phyloP scores from a whole-genome alignment of 2,797 vertebrate genomes.

The Lithobates sylvaticus region DNA sequence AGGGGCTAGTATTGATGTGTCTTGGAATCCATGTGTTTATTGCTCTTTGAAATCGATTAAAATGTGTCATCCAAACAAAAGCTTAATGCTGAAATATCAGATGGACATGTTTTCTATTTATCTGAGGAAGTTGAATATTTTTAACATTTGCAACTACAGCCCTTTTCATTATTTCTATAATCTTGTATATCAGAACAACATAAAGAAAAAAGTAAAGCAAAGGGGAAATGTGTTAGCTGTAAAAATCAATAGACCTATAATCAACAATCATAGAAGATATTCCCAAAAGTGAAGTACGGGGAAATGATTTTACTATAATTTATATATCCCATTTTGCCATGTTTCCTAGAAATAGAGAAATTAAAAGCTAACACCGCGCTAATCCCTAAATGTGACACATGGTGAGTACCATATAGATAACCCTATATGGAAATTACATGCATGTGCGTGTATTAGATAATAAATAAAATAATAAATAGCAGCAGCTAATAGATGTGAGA shows the following conservation, averaged over 20 bases:
- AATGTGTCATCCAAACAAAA: neutral
- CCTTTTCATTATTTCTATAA: constrained; percentile 24
- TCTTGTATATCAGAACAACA: constrained; percentile 7
- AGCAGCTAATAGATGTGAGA: too few relatives aligned
- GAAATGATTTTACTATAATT: neutral
- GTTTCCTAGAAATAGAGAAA: neutral
- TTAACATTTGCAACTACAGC: neutral
- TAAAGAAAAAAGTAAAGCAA: constrained; percentile 23
- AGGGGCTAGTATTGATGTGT: neutral
- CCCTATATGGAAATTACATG: too few relatives aligned
- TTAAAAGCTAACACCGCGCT: too few relatives aligned
- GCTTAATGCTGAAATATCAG: constrained; percentile 24
- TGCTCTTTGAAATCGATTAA: constrained; percentile 20
- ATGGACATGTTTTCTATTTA: constrained; percentile 26
- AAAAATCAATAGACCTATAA: constrained; percentile 42
- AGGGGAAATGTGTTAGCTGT: neutral
- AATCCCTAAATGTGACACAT: too few relatives aligned
- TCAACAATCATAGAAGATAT: neutral
- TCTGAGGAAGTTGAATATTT: neutral
- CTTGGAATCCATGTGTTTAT: constrained; percentile 29
- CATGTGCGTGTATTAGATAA: too few relatives aligned
- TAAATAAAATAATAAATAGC: too few relatives aligned
- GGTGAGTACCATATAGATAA: too few relatives aligned
- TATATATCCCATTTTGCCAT: neutral
- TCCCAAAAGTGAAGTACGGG: neutral